Conservation (phyloP, 2,888 invertebrate species). For the Myathropa florea region DNA sequence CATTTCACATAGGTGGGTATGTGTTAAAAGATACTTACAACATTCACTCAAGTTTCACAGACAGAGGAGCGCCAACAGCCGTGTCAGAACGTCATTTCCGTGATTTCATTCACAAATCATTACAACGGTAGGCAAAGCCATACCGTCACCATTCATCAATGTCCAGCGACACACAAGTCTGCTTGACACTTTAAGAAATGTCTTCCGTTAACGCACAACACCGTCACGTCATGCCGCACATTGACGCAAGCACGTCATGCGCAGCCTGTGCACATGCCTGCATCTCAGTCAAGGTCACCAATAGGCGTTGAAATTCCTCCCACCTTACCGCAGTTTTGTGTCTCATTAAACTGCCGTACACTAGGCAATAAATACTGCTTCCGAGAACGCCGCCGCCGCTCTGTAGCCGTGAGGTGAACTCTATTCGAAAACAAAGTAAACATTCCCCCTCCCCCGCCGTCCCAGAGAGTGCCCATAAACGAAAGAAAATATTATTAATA, state of each 20-base stretch:
- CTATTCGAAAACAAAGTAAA: background rate
- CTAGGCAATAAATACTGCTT: background rate
- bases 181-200: background rate
- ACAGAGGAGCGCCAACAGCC: background rate
- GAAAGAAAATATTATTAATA: constrained; percentile 48
- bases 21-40: background rate
- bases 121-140: background rate
- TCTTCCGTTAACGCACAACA: background rate
- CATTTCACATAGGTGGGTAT: no score
- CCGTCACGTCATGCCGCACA: background rate
- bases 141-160: background rate
- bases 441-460: background rate
- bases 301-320: background rate
- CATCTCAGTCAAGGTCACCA: background rate
- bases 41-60: background rate
- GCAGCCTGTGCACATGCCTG: background rate
- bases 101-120: background rate
- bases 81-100: background rate
- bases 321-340: background rate
- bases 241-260: background rate
- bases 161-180: background rate
- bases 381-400: background rate
- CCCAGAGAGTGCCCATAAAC: background rate
- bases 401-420: background rate
- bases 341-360: background rate